Conservation (phyloP, 2,113 vertebrate genomes). For the Stegostoma tigrinum region DNA sequence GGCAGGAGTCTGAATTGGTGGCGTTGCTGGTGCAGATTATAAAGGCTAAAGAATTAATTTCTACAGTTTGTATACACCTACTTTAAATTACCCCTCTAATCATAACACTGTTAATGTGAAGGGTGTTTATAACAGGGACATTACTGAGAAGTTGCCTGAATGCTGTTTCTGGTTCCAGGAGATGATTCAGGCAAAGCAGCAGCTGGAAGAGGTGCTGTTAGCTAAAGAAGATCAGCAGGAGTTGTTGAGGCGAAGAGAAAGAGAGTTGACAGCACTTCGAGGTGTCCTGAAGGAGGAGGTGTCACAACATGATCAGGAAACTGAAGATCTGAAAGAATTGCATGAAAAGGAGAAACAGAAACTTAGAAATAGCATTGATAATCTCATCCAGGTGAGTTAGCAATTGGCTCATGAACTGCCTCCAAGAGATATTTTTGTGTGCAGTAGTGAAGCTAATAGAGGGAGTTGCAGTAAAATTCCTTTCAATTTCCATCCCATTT, state of each 20-base stretch:
- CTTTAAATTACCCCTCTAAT: neutral
- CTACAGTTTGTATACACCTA: neutral
- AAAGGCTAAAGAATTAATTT: neutral
- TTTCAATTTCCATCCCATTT: neutral
- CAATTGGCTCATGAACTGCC: neutral
- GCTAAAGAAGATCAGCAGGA: slow-evolving; percentile 87
- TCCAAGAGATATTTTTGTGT: neutral
- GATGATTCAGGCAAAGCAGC: slow-evolving; percentile 74
- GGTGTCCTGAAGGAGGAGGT: slow-evolving; percentile 94
- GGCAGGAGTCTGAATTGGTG: neutral
- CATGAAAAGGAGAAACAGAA: slow-evolving; percentile 70
- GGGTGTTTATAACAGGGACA: neutral
- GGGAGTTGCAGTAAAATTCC: neutral
- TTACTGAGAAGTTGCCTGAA: neutral
- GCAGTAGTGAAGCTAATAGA: neutral
- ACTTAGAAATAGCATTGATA: slow-evolving; percentile 66
- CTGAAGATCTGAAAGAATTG: slow-evolving; percentile 84
- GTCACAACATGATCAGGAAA: slow-evolving; percentile 82
- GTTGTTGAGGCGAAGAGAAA: slow-evolving; percentile 74
- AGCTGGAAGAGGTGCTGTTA: slow-evolving; percentile 71
- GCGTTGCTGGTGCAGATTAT: neutral
- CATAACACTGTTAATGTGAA: neutral
- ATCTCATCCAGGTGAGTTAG: slow-evolving; percentile 68
- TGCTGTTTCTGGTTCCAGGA: slow-evolving; percentile 57
- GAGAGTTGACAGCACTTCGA: slow-evolving; percentile 86